Evolutionary conservation across 2,113 vertebrate species (phyloP).

Genomic region (Motacilla tschutschensis): DNA sequence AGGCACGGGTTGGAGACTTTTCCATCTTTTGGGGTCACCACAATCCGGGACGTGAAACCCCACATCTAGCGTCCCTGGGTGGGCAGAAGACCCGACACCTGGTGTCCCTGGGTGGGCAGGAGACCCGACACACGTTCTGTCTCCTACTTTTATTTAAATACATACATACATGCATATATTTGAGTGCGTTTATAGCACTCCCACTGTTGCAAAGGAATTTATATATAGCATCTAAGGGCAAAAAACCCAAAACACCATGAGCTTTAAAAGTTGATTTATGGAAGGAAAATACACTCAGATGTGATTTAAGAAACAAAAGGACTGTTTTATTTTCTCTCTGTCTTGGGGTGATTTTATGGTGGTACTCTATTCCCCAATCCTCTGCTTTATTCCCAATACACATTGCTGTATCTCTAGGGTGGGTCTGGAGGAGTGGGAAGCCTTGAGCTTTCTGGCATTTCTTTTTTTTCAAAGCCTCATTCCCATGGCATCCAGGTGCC

Average conservation of each 20-base stretch:
- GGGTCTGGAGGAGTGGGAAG: neutral
- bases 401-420: neutral
- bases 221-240: neutral
- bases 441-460: too few species aligned
- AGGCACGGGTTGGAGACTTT: too few species aligned
- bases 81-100: too few species aligned
- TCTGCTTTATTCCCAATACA: neutral
- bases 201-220: neutral
- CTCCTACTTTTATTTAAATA: neutral
- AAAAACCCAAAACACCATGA: neutral
- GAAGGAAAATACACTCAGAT: neutral
- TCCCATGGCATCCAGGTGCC: fast-evolving
- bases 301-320: neutral
- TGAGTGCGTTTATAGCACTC: neutral
- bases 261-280: neutral
- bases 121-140: neutral
- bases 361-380: neutral
- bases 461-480: neutral
- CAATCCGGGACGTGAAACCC: too few species aligned
- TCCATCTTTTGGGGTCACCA: too few species aligned
- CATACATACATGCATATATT: neutral
- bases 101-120: too few species aligned
- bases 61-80: too few species aligned
- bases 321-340: neutral
- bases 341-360: neutral